Evolutionary conservation across 2,797 vertebrate species (phyloP).

Genomic region (Protonibea diacanthus): DNA sequence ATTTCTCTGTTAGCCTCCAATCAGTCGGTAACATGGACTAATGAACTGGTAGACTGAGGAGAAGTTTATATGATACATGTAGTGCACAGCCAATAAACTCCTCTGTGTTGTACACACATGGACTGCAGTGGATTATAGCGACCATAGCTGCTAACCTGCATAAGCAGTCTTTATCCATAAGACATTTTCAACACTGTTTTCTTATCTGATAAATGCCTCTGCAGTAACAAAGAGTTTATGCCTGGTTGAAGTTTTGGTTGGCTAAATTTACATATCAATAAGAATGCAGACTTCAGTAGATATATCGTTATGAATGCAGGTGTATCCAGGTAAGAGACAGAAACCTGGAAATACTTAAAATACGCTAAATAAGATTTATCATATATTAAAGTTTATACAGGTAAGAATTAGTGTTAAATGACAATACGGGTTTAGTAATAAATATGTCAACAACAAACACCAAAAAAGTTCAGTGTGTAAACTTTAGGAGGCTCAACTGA

Average conservation of each 20-base stretch:
- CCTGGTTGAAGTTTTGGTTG: not conserved
- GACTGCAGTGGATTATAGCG: conserved; percentile 22
- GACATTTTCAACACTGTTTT: conserved; percentile 17
- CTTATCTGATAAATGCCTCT: conserved; percentile 6
- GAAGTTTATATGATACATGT: conserved; percentile 57
- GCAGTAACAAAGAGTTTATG: conserved; percentile 14
- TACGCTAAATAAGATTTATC: not conserved
- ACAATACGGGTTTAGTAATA: not conserved
- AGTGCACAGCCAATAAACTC: conserved; percentile 9
- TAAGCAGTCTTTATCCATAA: conserved; percentile 18
- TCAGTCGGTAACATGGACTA: conserved; percentile 72
- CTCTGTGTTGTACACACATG: not conserved
- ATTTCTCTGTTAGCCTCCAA: conserved; percentile 67
- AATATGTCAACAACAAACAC: too few species aligned
- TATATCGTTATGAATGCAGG: not conserved
- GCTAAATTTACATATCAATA: not conserved
- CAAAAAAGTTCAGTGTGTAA: too few species aligned
- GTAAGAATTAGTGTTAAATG: not conserved
- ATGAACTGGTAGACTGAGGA: conserved; percentile 72
- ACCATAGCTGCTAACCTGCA: not conserved
- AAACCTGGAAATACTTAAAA: not conserved
- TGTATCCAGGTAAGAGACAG: not conserved
- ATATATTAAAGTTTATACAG: not conserved
- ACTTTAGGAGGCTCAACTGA: too few species aligned
- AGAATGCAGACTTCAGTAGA: not conserved